Conservation (phyloP, 2,797 vertebrate genomes). For the Pelodytes ibericus region DNA sequence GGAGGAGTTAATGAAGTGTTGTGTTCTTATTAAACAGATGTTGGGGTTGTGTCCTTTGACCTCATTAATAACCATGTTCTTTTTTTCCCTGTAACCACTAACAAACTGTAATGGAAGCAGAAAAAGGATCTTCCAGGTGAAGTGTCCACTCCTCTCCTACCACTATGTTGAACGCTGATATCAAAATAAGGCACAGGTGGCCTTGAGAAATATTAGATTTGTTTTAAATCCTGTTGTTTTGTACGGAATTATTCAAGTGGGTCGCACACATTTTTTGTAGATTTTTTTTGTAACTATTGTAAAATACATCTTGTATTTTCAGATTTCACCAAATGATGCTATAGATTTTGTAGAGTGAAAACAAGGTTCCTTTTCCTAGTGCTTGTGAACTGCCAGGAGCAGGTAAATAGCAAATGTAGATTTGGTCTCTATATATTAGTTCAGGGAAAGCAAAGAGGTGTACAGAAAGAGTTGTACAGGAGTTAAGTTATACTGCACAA, state of each 20-base stretch:
- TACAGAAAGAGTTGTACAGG: background rate
- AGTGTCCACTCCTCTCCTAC: background rate
- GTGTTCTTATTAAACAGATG: background rate
- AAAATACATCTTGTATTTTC: background rate
- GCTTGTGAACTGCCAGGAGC: background rate
- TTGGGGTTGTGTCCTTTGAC: background rate
- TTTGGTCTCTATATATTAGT: background rate
- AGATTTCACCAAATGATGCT: background rate
- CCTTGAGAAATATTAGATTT: background rate
- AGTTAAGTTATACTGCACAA: slow-evolving; percentile 9
- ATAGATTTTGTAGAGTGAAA: background rate
- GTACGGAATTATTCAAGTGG: background rate
- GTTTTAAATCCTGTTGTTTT: background rate
- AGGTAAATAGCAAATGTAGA: background rate
- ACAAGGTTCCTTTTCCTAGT: background rate
- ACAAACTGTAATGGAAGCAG: background rate
- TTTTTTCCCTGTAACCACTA: background rate
- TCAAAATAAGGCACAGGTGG: background rate
- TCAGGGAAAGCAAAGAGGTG: background rate
- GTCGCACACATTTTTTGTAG: background rate
- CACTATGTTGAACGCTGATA: background rate
- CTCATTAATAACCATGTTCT: background rate
- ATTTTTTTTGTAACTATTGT: too few species aligned
- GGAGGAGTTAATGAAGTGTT: background rate
- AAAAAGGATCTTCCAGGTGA: background rate